Base-by-base conservation (phyloP, 2,888 invertebrate species). In the Patella depressa region DNA sequence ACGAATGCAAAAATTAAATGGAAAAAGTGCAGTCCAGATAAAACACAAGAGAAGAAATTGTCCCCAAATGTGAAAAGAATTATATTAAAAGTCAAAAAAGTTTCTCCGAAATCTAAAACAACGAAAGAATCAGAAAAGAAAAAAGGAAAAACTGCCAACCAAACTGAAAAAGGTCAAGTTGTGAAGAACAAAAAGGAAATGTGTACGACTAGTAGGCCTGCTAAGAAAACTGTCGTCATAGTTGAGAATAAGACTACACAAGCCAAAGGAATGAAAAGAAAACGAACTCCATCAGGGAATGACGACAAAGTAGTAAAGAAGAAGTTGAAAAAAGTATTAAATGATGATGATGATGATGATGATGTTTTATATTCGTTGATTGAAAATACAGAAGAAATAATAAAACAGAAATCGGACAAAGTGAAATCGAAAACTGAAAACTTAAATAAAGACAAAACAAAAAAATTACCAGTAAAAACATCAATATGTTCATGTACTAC, bases 291-390 rank as follows among this genome's bases (percentile, higher is more conserved):
- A 53, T 53, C 65, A 54, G 34, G 53, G 54, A 17, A 15, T 19
- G 19, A 24, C 9, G 4, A 54, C 24, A 54, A 75, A 71, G 74
- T 53, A 65, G 53, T 57, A 4, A 14, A 76, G 14, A 71, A 72
- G 9, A 76, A 75, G 53, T 3, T 5, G 69, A 69, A 57, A 15
- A 69, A 53, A 53, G 74, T 57, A 14, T 65, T 65, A 15, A 65
- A 74, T 59, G 78, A 79, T 53, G 79, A 78, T 77, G 80, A 82
- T 45, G 79, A 79, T 79, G 86, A 86, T 79, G 85, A 85, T 75
- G 84, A 83, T 72, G 78, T 86, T 73, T 76, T 86, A 65, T 88
- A 86, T 80, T 86, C 85, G 0, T 78, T 88, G 24, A 83, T 75
- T 71, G 73, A 75, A 74, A 74, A 75, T 59, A 73, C 73, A 75